Base-by-base conservation (phyloP, 2,797 vertebrate species). In the Anas capensis region DNA sequence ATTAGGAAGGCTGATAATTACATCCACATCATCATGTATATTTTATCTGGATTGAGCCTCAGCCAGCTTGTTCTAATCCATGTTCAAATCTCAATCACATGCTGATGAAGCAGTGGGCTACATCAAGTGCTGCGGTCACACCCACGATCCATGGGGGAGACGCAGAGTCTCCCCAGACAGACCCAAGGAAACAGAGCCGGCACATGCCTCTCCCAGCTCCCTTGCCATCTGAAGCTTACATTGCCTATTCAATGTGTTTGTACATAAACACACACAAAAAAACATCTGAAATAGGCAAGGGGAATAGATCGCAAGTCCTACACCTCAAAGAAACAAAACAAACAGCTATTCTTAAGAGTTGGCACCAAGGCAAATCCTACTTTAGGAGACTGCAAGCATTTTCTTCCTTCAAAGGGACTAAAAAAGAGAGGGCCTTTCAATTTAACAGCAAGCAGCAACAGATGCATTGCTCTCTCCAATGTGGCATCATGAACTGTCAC, bases 41-140 rank as follows among this genome's bases (percentile, higher is more conserved):
- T 95, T 92, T 96, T 96, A 96, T 95, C 88, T 91, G 73, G 80
- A 93, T 92, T 94, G 95, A 91, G 83, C 51, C 72, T 90, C 84
- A 90, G 91, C 90, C 96, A 96, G 88, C 62, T 90, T 92, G 89
- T 84, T 93, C 73, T 92, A 88, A 96, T 72, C 91, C 87, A 83
- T 1, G 70, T 83, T 78, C 95, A 83, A 88, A 93, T 91, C 95
- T 93, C 91, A 93, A 75, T 77, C 76, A 92, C 79, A 83, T 51
- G 78, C 80, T 94, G 79, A 94, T 62, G 77, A 94, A 87, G 54
- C 69, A 85, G 53, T 44, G 61, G 90, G 89, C 70, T 81, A 65
- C 54, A 26, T 11, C 48, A 85, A 89, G 49, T 82, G 34, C 8
- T 92, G 95, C 71, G 73, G 86, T 78, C 93, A 76, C 80, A 62